Evolutionary conservation across 2,888 invertebrate genomes (phyloP).

Genomic region (Nomada ruficornis): DNA sequence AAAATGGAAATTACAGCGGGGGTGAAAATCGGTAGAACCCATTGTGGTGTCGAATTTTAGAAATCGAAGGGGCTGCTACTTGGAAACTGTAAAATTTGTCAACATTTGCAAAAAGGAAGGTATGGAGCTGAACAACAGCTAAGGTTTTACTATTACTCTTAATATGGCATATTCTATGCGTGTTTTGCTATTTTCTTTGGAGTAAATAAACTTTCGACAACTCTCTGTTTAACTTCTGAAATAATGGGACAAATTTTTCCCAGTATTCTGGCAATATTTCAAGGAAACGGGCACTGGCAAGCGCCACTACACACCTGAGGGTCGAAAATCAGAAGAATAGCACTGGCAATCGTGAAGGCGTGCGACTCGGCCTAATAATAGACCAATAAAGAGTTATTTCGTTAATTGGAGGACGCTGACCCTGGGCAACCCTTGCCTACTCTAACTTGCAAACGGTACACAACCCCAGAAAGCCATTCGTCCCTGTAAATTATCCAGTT

Average conservation of each 20-base stretch:
- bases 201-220: too few species aligned
- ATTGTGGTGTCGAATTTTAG: too few species aligned
- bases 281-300: neutral
- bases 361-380: slow-evolving; percentile 72
- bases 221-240: neutral
- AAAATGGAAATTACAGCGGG: neutral
- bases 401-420: slow-evolving; percentile 72
- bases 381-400: slow-evolving; percentile 77
- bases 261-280: neutral
- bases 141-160: too few species aligned
- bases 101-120: too few species aligned
- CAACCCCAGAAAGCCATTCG: slow-evolving; percentile 52
- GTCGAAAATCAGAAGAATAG: slow-evolving; percentile 28
- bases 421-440: slow-evolving; percentile 69
- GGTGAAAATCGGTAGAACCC: neutral
- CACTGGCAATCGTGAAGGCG: slow-evolving; percentile 56
- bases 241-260: neutral
- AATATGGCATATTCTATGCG: too few species aligned
- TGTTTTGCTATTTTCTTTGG: too few species aligned
- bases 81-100: too few species aligned
- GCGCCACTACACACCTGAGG: neutral
- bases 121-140: too few species aligned
- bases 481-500: slow-evolving; percentile 72
- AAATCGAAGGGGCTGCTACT: too few species aligned
- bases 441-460: slow-evolving; percentile 58